Conservation (phyloP, 2,113 vertebrate genomes). For the Mirounga angustirostris region DNA sequence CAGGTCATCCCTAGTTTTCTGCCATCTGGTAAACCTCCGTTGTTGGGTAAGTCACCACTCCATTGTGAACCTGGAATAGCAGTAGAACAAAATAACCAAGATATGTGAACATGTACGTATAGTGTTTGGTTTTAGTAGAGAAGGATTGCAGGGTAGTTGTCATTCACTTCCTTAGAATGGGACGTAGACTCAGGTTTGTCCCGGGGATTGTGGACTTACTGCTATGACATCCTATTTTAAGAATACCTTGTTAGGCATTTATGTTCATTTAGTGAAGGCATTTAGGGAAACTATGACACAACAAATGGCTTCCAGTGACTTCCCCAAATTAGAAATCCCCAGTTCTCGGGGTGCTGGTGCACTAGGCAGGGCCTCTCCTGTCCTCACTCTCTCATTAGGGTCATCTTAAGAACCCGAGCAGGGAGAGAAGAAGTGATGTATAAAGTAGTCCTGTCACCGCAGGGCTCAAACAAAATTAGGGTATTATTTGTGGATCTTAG, state of each 20-base stretch:
- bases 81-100: not conserved
- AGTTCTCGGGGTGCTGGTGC: not conserved
- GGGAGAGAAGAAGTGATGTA: not conserved
- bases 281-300: not conserved
- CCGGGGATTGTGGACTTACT: not conserved
- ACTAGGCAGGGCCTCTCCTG: not conserved
- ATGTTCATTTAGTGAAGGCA: no score
- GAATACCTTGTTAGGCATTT: not conserved
- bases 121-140: not conserved
- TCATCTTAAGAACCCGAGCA: not conserved
- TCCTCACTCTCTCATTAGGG: not conserved
- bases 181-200: not conserved
- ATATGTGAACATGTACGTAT: rapidly evolving
- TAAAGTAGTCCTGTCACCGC: no score
- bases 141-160: not conserved
- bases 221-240: not conserved
- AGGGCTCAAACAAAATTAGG: not conserved
- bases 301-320: not conserved
- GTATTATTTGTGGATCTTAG: not conserved
- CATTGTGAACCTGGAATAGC: not conserved
- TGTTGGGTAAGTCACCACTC: not conserved
- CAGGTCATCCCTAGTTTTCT: not conserved
- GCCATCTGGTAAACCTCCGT: not conserved
- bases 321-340: not conserved
- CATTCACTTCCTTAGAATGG: not conserved